Conservation (phyloP, 2,888 invertebrate genomes). For the Aquatica leii region DNA sequence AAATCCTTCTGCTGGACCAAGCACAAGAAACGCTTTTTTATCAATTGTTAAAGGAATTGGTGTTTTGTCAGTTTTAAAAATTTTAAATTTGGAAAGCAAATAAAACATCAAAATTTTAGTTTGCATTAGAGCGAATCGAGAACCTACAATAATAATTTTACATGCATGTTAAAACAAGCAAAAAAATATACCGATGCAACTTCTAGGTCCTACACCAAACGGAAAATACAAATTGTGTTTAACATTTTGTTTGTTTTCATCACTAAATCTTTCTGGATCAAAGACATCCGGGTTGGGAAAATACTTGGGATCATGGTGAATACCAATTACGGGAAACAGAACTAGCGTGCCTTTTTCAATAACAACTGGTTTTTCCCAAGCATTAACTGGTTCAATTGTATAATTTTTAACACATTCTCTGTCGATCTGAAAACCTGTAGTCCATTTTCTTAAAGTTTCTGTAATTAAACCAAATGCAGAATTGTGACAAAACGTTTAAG, state of each 20-base stretch:
- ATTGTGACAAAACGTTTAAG: not conserved
- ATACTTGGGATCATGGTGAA: constrained; percentile 62
- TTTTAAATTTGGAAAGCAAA: too few species aligned
- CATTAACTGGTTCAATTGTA: constrained; percentile 41
- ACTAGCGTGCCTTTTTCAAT: not conserved
- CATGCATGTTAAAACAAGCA: too few species aligned
- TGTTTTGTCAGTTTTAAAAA: too few species aligned
- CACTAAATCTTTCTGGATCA: too few species aligned
- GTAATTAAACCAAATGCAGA: too few species aligned
- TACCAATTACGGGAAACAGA: constrained; percentile 53
- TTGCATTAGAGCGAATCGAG: too few species aligned
- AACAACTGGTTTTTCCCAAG: constrained; percentile 14
- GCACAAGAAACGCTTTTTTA: too few species aligned
- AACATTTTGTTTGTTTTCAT: too few species aligned
- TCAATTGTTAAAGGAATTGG: too few species aligned
- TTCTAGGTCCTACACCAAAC: constrained; percentile 61
- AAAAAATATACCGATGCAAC: constrained; percentile 56
- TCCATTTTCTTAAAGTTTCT: constrained; percentile 54
- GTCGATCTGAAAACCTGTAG: constrained; percentile 65
- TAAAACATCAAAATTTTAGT: too few species aligned
- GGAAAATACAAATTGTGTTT: constrained; percentile 63
- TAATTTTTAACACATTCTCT: constrained; percentile 63
- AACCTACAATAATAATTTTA: too few species aligned
- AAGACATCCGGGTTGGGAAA: constrained; percentile 61
- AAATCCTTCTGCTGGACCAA: too few species aligned